Conservation (phyloP, 30 jellyfish, hydroid and myxozoan genomes). For the Pseudorhiza aurosa region DNA sequence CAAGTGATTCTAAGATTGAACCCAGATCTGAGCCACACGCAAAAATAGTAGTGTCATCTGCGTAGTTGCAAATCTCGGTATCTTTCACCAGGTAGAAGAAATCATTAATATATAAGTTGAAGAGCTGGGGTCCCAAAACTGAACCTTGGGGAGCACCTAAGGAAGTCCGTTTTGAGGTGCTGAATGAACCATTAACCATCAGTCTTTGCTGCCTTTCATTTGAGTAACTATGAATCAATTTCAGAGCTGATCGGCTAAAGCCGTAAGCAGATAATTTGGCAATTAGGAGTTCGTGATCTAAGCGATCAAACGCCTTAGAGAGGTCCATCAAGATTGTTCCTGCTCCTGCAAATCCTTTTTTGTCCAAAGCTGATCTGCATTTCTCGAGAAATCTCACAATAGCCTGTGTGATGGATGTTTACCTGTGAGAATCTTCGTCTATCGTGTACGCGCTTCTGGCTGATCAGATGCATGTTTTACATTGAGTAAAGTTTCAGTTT, state of each 20-base stretch:
- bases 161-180: constrained; percentile 6
- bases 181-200: constrained; percentile 15
- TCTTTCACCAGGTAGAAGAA: constrained; percentile 25
- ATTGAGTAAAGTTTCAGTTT: too few relatives aligned
- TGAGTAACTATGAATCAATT: constrained; percentile 15
- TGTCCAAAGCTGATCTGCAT: constrained; percentile 16
- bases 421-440: too few relatives aligned
- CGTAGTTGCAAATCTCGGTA: constrained; percentile 43
- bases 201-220: constrained; percentile 4
- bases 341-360: constrained; percentile 21
- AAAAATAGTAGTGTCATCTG: constrained; percentile 29
- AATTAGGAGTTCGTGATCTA: constrained; percentile 29
- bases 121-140: constrained; percentile 51
- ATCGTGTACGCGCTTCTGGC: too few relatives aligned
- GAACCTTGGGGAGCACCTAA: constrained; percentile 51
- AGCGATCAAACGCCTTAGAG: constrained; percentile 49
- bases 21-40: constrained; percentile 35
- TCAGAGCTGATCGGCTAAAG: constrained; percentile 10
- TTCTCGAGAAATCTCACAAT: constrained; percentile 11
- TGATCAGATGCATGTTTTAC: too few relatives aligned
- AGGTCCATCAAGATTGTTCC: constrained; percentile 22
- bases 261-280: constrained; percentile 50
- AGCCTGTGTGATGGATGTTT: too few relatives aligned
- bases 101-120: constrained; percentile 5
- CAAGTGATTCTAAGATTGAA: constrained; percentile 50